Evolutionary conservation across 2,888 invertebrate genomes (phyloP), one percentile per base, ranked within the genome.

Genomic region (Ashinkailepas kermadecensis): DNA sequence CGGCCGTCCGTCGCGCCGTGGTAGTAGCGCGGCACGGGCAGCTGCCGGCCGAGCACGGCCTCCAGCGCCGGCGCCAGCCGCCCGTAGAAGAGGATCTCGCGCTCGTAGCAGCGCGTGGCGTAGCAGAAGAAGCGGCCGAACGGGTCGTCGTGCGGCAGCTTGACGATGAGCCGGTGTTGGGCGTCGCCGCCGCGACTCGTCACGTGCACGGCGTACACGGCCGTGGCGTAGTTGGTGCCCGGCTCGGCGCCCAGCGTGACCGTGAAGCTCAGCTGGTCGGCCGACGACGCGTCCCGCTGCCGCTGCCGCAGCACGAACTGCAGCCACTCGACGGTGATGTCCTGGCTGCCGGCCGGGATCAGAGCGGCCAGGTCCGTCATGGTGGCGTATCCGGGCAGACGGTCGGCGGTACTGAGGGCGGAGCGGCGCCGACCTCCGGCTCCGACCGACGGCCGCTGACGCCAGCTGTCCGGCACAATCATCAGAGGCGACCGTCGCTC

Each of bases 101-200:
- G 57, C 79, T 59, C 58, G 58, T 79, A 79, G 25, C 79, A 79
- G 79, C 79, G 57, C 57, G 58, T 79, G 58, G 59, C 58, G 25
- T 21, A 59, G 59, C 79, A 79, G 79, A 79, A 79, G 58, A 79
- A 59, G 57, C 79, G 57, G 79, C 79, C 79, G 79, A 79, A 79
- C 57, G 59, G 59, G 79, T 79, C 79, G 79, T 79, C 58, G 25
- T 79, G 79, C 79, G 79, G 79, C 58, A 79, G 79, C 21, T 79
- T 79, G 79, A 79, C 25, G 79, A 79, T 79, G 23, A 79, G 79
- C 8, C 79, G 58, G 15, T n/a, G 58, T n/a, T 23, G 67, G 39
- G 4, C 4, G 39, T 39, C 39, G 12, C 15, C 12, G n/a, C n/a
- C 57, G n/a, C 23, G 57, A 0, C 7, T 12, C 8, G 21, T 58